Conservation (phyloP, 2,888 invertebrate genomes). For the Maniola hyperantus region DNA sequence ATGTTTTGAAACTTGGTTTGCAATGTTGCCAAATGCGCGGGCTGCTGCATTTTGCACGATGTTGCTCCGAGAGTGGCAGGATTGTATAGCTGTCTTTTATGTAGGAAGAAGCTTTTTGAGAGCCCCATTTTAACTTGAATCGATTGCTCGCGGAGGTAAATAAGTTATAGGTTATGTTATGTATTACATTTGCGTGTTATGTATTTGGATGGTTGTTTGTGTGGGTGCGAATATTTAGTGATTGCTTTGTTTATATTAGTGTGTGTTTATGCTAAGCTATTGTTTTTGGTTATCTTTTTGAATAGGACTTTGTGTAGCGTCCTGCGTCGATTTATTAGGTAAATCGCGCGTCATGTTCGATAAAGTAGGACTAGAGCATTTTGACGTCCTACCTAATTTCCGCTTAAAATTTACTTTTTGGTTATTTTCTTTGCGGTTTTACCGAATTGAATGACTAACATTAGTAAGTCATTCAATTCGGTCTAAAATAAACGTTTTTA, state of each 20-base stretch:
- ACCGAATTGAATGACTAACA: too few relatives aligned
- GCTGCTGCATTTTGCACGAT: slow-evolving; percentile 30
- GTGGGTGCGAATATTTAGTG: slow-evolving; percentile 42
- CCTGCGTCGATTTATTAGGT: not conserved
- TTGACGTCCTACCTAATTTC: not conserved
- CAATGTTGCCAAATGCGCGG: slow-evolving; percentile 58
- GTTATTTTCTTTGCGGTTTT: not conserved
- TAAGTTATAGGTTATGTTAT: slow-evolving; percentile 42
- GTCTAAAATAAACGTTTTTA: too few relatives aligned
- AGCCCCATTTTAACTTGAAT: slow-evolving; percentile 38
- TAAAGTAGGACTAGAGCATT: not conserved
- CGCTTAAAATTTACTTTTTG: not conserved
- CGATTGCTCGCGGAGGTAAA: slow-evolving; percentile 40
- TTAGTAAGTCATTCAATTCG: too few relatives aligned
- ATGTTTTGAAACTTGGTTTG: slow-evolving; percentile 58
- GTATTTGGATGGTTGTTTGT: slow-evolving; percentile 43
- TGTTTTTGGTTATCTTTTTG: slow-evolving; percentile 25
- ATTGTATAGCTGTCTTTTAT: slow-evolving; percentile 55
- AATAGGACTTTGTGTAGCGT: not conserved
- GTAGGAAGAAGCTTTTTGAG: slow-evolving; percentile 40
- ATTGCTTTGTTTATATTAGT: slow-evolving; percentile 41
- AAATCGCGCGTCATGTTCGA: not conserved
- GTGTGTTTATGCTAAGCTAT: slow-evolving; percentile 45
- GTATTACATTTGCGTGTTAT: slow-evolving; percentile 36
- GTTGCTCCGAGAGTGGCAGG: slow-evolving; percentile 44